phyloP scores from a whole-genome alignment of 2,113 vertebrate species.

The Cervus canadensis region DNA sequence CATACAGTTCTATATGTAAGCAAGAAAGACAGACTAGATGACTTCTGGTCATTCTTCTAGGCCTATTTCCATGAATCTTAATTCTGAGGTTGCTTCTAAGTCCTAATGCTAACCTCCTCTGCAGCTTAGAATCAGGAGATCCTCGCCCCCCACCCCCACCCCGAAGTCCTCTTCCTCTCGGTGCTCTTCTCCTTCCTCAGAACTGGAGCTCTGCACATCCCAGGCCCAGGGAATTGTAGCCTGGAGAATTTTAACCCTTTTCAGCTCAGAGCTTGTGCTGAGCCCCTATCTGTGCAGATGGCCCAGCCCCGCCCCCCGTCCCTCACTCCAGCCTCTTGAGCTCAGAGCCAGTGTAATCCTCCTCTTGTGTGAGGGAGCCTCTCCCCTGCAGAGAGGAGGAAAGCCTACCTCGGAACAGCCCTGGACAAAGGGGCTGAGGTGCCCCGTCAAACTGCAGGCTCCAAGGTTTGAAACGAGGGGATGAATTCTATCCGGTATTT shows the following conservation, averaged over 20 bases:
- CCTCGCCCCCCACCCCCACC: background rate
- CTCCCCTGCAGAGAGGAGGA: conserved; percentile 77
- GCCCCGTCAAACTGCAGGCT: conserved; percentile 69
- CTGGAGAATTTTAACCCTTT: conserved; percentile 76
- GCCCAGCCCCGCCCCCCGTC: conserved; percentile 73
- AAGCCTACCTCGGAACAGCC: conserved; percentile 70
- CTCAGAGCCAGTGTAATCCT: conserved; percentile 78
- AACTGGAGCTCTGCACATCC: conserved; percentile 53
- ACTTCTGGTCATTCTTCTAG: conserved; percentile 12
- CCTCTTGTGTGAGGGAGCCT: conserved; percentile 78
- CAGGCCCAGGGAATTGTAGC: conserved; percentile 73
- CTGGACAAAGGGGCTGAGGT: conserved; percentile 76
- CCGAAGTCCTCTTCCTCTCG: conserved; percentile 10
- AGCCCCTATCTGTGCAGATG: conserved; percentile 76
- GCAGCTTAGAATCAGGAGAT: background rate
- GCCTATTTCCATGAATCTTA: conserved; percentile 35
- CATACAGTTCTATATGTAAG: background rate
- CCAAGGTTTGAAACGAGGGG: conserved; percentile 69
- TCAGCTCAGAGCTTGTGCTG: conserved; percentile 52
- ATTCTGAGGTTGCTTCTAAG: conserved; percentile 45
- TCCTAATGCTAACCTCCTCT: conserved; percentile 30
- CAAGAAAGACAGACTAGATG: conserved; percentile 18
- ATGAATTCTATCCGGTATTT: conserved; percentile 50
- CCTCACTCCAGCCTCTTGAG: conserved; percentile 76
- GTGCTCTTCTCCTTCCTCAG: background rate